Evolutionary conservation across 2,113 vertebrate species (phyloP).

Genomic region (Neogobius melanostomus): DNA sequence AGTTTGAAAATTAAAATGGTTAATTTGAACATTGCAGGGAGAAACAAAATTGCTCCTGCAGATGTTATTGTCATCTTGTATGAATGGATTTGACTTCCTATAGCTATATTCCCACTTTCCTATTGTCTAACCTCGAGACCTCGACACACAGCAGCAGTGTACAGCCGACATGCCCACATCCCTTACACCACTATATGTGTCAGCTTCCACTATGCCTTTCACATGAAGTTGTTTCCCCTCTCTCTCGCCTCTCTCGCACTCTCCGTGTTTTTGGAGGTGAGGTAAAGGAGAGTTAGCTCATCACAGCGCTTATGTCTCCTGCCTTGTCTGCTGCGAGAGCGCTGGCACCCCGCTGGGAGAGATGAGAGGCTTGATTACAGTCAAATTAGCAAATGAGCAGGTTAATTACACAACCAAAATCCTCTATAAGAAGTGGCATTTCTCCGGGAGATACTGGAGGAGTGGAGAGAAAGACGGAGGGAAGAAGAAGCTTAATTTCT

Average conservation of each 20-base stretch:
- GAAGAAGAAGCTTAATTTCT: constrained; percentile 26
- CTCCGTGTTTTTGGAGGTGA: constrained; percentile 43
- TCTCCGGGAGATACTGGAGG: constrained; percentile 59
- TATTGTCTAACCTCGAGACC: constrained; percentile 27
- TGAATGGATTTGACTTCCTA: constrained; percentile 43
- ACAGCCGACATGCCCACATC: constrained; percentile 31
- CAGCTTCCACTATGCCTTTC: constrained; percentile 21
- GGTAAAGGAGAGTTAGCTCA: constrained; percentile 56
- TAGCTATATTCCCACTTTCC: constrained; percentile 23
- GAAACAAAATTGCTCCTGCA: background rate
- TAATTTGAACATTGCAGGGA: too few species aligned
- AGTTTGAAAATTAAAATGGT: too few species aligned
- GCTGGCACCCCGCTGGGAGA: constrained; percentile 67
- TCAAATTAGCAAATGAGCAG: constrained; percentile 77
- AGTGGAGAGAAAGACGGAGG: constrained; percentile 29
- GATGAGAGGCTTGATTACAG: constrained; percentile 77
- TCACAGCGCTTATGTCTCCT: constrained; percentile 57
- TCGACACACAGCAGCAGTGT: constrained; percentile 33
- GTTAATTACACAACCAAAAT: constrained; percentile 73
- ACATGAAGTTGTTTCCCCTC: constrained; percentile 40
- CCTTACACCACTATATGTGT: constrained; percentile 29
- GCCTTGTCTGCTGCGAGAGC: constrained; percentile 61
- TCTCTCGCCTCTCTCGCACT: constrained; percentile 33
- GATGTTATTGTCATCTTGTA: constrained; percentile 53
- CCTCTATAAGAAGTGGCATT: constrained; percentile 68